Evolutionary conservation across 2,888 invertebrate genomes (phyloP).

Genomic region (Eristalis arbustorum): DNA sequence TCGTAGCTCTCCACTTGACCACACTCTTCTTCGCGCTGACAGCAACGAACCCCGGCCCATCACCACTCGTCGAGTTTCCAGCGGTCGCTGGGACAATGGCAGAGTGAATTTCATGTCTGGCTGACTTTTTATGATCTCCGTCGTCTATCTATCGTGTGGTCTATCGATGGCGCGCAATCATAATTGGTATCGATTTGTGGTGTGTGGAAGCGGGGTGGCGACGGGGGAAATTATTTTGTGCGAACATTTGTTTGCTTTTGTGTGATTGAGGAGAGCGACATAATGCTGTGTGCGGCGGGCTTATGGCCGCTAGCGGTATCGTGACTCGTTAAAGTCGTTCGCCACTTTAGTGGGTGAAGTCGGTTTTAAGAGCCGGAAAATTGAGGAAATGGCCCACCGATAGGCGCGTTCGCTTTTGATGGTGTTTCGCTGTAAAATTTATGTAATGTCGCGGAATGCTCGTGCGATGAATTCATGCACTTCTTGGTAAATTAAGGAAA

Average conservation of each 20-base stretch:
- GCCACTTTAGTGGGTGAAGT: slow-evolving; percentile 47
- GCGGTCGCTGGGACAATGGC: neutral
- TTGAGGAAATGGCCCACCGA: slow-evolving; percentile 25
- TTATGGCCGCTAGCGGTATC: slow-evolving; percentile 36
- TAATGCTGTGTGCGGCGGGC: slow-evolving; percentile 31
- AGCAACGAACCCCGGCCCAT: slow-evolving; percentile 29
- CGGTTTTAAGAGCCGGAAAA: slow-evolving; percentile 51
- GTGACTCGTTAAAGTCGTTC: slow-evolving; percentile 58
- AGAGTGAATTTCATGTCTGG: slow-evolving; percentile 32
- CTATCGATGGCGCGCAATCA: slow-evolving; percentile 55
- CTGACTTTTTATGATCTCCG: slow-evolving; percentile 44
- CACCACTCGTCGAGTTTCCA: neutral
- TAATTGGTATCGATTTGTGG: slow-evolving; percentile 63
- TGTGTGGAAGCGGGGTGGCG: neutral
- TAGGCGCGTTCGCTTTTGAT: neutral
- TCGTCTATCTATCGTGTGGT: slow-evolving; percentile 53
- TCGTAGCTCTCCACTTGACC: slow-evolving; percentile 38
- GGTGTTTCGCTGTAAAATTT: slow-evolving; percentile 2
- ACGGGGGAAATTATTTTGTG: slow-evolving; percentile 36
- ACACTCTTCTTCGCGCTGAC: slow-evolving; percentile 47
- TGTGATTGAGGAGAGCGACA: slow-evolving; percentile 63
- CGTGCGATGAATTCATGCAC: slow-evolving; percentile 14
- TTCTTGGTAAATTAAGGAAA: neutral
- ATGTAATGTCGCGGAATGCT: slow-evolving; percentile 8
- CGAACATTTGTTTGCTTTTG: slow-evolving; percentile 53